Conservation (phyloP, 2,113 vertebrate genomes). For the Octodon degus region DNA sequence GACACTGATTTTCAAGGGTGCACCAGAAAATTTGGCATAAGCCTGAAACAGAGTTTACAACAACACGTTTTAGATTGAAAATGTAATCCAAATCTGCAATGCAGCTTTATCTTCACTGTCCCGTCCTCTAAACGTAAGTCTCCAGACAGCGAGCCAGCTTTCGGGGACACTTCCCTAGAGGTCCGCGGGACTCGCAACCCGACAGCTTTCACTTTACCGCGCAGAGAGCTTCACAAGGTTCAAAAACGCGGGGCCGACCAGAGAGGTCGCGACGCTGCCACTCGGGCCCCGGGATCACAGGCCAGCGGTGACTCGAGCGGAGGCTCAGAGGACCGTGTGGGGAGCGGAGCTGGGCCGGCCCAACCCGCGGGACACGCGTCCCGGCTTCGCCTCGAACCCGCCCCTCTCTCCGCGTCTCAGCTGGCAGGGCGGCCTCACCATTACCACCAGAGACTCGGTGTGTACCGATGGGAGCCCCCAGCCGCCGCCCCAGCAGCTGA, state of each 20-base stretch:
- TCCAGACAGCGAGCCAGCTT: neutral
- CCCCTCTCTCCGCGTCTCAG: neutral
- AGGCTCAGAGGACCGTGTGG: neutral
- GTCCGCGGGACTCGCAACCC: no score
- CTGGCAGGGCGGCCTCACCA: conserved; percentile 86
- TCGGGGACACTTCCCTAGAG: neutral
- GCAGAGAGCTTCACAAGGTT: neutral
- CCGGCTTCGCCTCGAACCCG: neutral
- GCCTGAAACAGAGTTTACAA: conserved; percentile 88
- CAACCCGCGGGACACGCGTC: neutral
- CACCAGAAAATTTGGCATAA: conserved; percentile 95
- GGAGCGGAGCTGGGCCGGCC: neutral
- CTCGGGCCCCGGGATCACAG: neutral
- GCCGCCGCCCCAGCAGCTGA: conserved; percentile 95
- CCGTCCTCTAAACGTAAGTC: neutral
- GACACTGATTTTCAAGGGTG: conserved; percentile 90
- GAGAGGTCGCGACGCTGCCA: neutral
- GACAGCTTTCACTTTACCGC: neutral
- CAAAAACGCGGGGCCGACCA: neutral
- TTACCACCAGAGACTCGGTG: conserved; percentile 92
- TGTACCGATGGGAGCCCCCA: conserved; percentile 97
- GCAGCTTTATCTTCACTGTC: conserved; percentile 1
- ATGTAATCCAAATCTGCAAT: neutral
- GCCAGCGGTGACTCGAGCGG: neutral
- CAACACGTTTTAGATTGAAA: neutral